Percentiles rank a stretch among this genome's conserved stretches.
Conservation (phyloP, 35 echinoderm and acorn worm genomes). For the Holothuria glaberrima region DNA sequence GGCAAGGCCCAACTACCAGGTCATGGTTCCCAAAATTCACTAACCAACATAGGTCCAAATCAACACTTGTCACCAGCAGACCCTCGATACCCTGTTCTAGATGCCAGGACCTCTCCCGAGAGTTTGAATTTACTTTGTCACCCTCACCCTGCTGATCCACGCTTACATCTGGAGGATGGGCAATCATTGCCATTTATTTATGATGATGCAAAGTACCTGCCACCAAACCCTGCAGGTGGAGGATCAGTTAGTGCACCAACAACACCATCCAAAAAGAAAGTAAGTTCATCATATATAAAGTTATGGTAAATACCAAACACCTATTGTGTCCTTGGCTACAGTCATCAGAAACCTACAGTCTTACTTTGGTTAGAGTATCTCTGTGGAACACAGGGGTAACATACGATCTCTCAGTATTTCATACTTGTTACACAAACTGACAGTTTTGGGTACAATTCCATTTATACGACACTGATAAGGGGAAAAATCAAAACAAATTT, state of each 20-base stretch:
- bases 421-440: too few species aligned
- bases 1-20: background rate
- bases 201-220: conserved; percentile 18
- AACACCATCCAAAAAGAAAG: conserved; percentile 64
- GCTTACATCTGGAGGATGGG: background rate
- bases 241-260: conserved; percentile 47
- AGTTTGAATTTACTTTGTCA: background rate
- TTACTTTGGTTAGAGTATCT: background rate
- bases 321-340: background rate
- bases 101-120: background rate
- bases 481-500: too few species aligned
- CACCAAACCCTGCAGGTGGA: background rate
- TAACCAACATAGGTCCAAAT: background rate
- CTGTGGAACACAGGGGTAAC: background rate
- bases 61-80: background rate
- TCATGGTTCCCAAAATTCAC: background rate
- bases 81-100: background rate
- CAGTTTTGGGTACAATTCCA: too few species aligned
- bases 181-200: too few species aligned
- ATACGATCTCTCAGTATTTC: too few species aligned
- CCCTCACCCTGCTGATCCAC: background rate
- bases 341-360: too few species aligned
- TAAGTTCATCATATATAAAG: background rate
- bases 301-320: too few species aligned
- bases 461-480: too few species aligned